Conservation (phyloP, 1,140 invertebrate genomes). For the Papilio dardanus region DNA sequence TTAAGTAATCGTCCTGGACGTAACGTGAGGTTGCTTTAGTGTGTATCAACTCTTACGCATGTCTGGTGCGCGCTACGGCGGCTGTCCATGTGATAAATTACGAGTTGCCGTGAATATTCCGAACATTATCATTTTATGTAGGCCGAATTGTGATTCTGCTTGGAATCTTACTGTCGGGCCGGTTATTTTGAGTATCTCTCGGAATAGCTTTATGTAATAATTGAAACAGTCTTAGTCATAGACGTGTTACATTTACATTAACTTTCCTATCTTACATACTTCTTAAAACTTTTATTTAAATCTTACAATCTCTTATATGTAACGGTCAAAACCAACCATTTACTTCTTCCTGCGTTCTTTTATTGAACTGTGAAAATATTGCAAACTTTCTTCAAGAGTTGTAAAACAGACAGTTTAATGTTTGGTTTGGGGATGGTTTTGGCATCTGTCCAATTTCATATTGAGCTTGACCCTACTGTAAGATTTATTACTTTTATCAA, state of each 20-base stretch:
- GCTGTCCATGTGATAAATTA: slow-evolving; percentile 40
- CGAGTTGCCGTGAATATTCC: not conserved
- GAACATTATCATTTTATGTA: not conserved
- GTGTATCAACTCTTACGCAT: slow-evolving; percentile 21
- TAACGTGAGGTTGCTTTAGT: slow-evolving; percentile 38
- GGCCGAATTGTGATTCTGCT: slow-evolving; percentile 40
- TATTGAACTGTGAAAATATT: not conserved
- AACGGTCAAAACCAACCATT: too few species aligned
- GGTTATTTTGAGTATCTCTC: slow-evolving; percentile 8
- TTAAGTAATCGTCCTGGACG: slow-evolving; percentile 58
- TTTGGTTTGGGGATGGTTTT: not conserved
- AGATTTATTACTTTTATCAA: not conserved
- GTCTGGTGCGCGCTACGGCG: slow-evolving; percentile 7
- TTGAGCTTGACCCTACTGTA: slow-evolving; percentile 1
- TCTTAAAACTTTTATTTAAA: too few species aligned
- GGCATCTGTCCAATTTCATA: not conserved
- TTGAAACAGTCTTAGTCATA: slow-evolving; percentile 10
- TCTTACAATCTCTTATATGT: too few species aligned
- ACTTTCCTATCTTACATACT: too few species aligned
- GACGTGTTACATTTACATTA: not conserved
- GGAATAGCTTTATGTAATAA: slow-evolving; percentile 9
- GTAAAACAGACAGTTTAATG: slow-evolving; percentile 2
- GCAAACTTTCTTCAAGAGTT: not conserved
- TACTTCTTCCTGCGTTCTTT: too few species aligned
- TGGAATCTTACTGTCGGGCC: slow-evolving; percentile 48